Conservation (phyloP, 2,888 invertebrate genomes). For the Psylliodes chrysocephalus region DNA sequence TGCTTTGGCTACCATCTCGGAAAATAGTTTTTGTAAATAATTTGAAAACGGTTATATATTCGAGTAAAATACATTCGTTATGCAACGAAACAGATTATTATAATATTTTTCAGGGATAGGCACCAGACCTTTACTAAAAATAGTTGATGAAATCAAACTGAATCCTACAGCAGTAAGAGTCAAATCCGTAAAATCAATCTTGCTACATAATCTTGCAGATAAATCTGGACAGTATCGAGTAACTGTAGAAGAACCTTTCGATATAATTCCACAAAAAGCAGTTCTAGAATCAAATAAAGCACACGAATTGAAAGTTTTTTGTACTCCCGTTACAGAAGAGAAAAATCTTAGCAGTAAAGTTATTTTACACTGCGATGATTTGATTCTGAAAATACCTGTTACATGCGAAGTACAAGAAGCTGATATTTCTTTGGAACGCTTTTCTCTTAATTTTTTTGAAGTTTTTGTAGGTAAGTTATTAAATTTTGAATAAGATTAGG, state of each 20-base stretch:
- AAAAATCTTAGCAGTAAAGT: conserved; percentile 20
- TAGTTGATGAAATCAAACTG: conserved; percentile 69
- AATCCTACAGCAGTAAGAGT: conserved; percentile 68
- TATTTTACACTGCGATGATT: conserved; percentile 24
- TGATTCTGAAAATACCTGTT: conserved; percentile 24
- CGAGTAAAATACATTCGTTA: no score
- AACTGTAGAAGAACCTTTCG: conserved; percentile 65
- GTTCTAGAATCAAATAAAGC: conserved; percentile 64
- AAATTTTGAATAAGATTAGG: no score
- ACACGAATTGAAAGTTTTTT: conserved; percentile 66
- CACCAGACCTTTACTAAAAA: conserved; percentile 68
- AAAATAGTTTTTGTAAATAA: no score
- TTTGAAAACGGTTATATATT: no score
- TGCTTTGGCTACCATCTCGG: no score
- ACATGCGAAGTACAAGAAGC: conserved; percentile 65
- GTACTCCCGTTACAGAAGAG: conserved; percentile 62
- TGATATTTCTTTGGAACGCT: conserved; percentile 66
- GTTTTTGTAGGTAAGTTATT: conserved; percentile 71
- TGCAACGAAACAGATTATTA: background rate
- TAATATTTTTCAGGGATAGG: conserved; percentile 65
- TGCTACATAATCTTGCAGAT: conserved; percentile 69
- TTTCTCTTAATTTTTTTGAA: conserved; percentile 67
- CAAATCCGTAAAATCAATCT: conserved; percentile 63
- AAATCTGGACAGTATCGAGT: conserved; percentile 65
- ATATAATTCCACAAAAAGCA: conserved; percentile 67